phyloP scores from a whole-genome alignment of 2,797 vertebrate species.

The Sebastes reedi region DNA sequence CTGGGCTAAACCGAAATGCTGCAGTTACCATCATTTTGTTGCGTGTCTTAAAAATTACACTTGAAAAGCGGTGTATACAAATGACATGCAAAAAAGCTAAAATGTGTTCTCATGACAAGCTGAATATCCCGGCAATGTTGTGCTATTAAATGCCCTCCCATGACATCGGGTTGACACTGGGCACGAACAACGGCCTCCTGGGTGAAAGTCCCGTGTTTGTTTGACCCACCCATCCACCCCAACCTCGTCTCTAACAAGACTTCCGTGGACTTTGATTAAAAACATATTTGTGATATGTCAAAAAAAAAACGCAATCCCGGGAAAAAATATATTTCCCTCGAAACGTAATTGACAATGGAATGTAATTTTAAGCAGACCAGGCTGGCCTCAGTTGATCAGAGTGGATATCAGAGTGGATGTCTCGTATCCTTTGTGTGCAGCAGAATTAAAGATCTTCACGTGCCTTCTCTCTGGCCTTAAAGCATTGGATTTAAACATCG shows the following conservation, averaged over 20 bases:
- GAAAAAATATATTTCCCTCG: not conserved
- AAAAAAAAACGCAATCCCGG: not conserved
- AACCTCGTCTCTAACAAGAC: not conserved
- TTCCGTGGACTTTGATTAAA: not conserved
- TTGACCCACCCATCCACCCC: not conserved
- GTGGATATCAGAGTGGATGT: not conserved
- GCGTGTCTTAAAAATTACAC: no score
- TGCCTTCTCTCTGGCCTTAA: not conserved
- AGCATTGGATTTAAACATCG: constrained; percentile 4
- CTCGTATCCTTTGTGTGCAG: constrained; percentile 5
- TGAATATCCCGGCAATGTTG: not conserved
- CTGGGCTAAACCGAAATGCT: no score
- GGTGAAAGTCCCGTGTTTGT: not conserved
- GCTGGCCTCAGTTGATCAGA: not conserved
- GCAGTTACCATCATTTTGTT: no score
- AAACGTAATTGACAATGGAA: not conserved
- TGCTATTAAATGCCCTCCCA: not conserved
- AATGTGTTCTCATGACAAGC: not conserved
- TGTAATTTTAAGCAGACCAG: not conserved
- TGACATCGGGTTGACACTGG: not conserved
- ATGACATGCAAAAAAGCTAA: not conserved
- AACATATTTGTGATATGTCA: not conserved
- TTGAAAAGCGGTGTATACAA: no score
- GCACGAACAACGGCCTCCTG: not conserved
- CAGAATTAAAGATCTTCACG: constrained; percentile 9